phyloP scores from a whole-genome alignment of 2,888 invertebrate genomes.

The Athalia cordata region DNA sequence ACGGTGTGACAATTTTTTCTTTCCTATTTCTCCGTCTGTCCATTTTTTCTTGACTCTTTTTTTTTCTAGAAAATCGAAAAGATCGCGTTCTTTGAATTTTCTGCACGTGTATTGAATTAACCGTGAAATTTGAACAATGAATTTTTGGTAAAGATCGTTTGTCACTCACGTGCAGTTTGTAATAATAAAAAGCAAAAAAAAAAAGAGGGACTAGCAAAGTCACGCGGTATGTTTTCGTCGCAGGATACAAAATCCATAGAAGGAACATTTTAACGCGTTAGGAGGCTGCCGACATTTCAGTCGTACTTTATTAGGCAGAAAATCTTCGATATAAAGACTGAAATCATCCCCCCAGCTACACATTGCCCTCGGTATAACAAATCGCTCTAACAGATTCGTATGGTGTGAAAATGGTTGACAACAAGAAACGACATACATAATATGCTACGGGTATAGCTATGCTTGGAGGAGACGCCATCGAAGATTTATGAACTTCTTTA shows the following conservation, averaged over 20 bases:
- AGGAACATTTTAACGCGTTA: constrained; percentile 24
- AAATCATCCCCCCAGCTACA: not conserved
- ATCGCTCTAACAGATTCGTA: not conserved
- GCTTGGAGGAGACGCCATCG: not conserved
- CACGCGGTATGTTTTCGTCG: too few relatives aligned
- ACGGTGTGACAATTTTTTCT: too few relatives aligned
- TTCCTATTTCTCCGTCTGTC: too few relatives aligned
- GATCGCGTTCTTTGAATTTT: not conserved
- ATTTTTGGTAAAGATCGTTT: constrained; percentile 27
- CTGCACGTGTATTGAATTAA: constrained; percentile 27
- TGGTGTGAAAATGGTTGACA: constrained; percentile 2
- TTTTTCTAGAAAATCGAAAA: not conserved
- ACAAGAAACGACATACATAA: not conserved
- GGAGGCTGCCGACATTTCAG: constrained; percentile 44
- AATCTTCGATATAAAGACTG: constrained; percentile 55
- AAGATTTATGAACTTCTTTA: constrained; percentile 32
- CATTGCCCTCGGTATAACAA: not conserved
- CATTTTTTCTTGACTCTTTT: too few relatives aligned
- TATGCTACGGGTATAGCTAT: not conserved
- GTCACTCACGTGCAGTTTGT: not conserved
- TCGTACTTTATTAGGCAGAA: constrained; percentile 72
- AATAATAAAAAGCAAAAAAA: too few relatives aligned
- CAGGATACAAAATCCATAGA: constrained; percentile 32
- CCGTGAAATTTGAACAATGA: constrained; percentile 40
- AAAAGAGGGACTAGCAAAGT: too few relatives aligned